Evolutionary conservation across 2,888 invertebrate genomes (phyloP), one percentile per base, ranked within the genome.

Genomic region (Craniophora ligustri): DNA sequence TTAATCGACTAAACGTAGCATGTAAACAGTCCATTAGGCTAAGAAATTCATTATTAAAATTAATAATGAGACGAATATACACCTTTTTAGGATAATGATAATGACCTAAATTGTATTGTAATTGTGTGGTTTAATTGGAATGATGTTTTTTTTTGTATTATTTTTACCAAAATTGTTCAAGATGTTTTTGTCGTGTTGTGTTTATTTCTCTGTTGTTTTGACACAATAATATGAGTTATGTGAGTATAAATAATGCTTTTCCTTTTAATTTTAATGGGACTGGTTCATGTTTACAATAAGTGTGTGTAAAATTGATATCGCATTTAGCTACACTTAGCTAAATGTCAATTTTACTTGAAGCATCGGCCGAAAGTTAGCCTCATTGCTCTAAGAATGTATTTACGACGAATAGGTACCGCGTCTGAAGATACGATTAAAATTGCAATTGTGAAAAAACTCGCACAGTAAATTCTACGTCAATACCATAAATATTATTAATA

Each of bases 61-160:
- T n/a, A n/a, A 6, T 8, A 8, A 26, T 13, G 31, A 32, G 46
- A 50, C 19, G 34, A 38, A 57, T 48, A 42, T 13, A 32, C 39
- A 49, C 40, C 21, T 10, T 32, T 26, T 32, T 58, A 58, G 16
- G 8, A 55, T 34, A 38, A n/a, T n/a, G n/a, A n/a, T n/a, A n/a
- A 19, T 8, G 19, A 40, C 6, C 10, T 41, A 34, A 40, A 36
- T 31, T 19, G 34, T 51, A 18, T 40, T 11, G 18, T 26, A 39
- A 45, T 79, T 79, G 72, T 57, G 36, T 64, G 39, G 56, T 67
- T 48, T 54, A 68, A 68, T 72, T 35, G 41, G 28, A 42, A 49
- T 59, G 41, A 49, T 40, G 39, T 42, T 19, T 31, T 57, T 38
- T 45, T 44, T 49, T 26, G 10, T 23, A 30, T 61, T 40, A 35